A percentile compares a stretch with the other conserved stretches of the same genome.
Conservation (phyloP, 1,140 invertebrate species). For the Drosophila pectinifera region DNA sequence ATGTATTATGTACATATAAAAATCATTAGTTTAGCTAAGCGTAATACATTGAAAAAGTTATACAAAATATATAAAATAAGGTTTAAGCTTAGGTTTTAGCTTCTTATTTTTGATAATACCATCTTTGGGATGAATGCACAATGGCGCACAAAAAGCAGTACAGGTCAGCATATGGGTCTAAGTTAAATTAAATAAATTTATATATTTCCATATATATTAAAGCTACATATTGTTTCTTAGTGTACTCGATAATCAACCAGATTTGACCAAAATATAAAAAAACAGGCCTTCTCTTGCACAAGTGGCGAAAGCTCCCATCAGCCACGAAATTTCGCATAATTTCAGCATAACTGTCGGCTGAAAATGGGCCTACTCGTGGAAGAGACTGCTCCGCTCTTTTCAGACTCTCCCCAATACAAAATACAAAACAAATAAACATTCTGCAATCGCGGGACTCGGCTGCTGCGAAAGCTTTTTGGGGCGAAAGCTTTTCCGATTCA, state of each 20-base stretch:
- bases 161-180: no score
- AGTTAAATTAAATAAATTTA: background rate
- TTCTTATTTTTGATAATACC: no score
- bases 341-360: slow-evolving; percentile 47
- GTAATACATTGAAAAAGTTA: no score
- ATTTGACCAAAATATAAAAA: slow-evolving; percentile 36
- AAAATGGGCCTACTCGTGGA: slow-evolving; percentile 21
- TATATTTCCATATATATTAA: background rate
- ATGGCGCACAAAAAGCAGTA: background rate
- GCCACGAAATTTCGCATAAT: slow-evolving; percentile 66
- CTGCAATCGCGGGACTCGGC: slow-evolving; percentile 38
- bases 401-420: slow-evolving; percentile 1
- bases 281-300: slow-evolving; percentile 51
- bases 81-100: no score
- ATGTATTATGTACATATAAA: no score
- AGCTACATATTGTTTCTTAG: no score
- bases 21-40: no score
- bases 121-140: background rate
- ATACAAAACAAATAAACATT: slow-evolving; percentile 2
- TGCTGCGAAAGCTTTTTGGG: slow-evolving; percentile 50
- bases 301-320: slow-evolving; percentile 54
- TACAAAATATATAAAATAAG: no score
- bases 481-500: slow-evolving; percentile 38
- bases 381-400: slow-evolving; percentile 22
- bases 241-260: slow-evolving; percentile 30